A percentile compares a stretch with the other conserved stretches of the same genome.
Evolutionary conservation across 2,888 invertebrate species (phyloP).

Genomic region (Meiosimyza platycephala): DNA sequence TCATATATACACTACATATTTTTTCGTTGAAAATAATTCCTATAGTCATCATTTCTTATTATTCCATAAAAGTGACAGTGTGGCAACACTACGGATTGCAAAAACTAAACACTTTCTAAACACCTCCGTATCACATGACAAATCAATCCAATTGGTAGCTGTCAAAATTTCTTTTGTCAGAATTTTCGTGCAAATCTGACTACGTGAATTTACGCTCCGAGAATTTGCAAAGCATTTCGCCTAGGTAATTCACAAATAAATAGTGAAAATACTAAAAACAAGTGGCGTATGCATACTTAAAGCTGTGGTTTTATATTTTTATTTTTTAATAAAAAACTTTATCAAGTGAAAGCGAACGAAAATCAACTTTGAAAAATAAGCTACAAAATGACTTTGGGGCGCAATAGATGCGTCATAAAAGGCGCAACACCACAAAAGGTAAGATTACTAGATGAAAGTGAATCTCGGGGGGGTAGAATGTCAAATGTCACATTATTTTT

Average conservation of each 20-base stretch:
- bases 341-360: neutral
- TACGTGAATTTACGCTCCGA: conserved; percentile 9
- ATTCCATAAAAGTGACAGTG: no score
- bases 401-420: conserved; percentile 34
- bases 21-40: no score
- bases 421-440: conserved; percentile 23
- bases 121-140: no score
- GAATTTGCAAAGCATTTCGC: neutral
- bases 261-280: neutral
- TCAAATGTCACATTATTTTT: neutral
- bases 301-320: neutral
- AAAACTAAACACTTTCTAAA: no score
- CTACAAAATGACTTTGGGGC: conserved; percentile 20
- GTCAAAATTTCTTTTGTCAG: no score
- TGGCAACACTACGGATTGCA: no score
- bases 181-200: conserved; percentile 2
- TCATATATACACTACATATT: no score
- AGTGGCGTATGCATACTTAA: neutral
- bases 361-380: neutral
- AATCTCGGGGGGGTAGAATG: no score
- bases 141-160: no score
- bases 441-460: no score
- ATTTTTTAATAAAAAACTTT: neutral
- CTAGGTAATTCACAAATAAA: neutral
- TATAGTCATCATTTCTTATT: no score